Conservation (phyloP, 92 coral and sea anemone genomes). For the Parazoanthus darwini region DNA sequence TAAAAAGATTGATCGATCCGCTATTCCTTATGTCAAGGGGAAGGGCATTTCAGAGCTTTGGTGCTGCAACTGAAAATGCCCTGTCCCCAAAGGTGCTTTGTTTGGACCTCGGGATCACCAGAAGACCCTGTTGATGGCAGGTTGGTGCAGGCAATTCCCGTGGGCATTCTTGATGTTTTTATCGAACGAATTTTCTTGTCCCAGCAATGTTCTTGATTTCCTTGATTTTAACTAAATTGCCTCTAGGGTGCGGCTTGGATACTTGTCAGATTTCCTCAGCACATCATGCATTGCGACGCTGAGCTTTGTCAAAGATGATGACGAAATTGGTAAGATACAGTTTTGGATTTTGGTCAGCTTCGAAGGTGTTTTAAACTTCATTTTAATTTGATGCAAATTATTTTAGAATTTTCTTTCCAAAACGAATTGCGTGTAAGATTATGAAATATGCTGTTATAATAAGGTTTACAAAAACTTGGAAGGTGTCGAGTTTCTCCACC, state of each 20-base stretch:
- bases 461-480: no score
- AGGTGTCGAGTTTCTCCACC: background rate
- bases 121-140: background rate
- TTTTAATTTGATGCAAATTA: no score
- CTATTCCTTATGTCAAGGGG: no score
- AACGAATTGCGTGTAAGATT: no score
- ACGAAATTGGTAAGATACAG: constrained; percentile 54
- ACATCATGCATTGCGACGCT: constrained; percentile 90
- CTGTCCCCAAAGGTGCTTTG: no score
- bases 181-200: background rate
- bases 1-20: no score
- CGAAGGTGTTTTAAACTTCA: background rate
- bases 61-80: no score
- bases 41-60: no score
- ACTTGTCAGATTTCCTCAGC: constrained; percentile 82
- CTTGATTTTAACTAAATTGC: background rate
- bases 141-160: background rate
- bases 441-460: no score
- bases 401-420: no score
- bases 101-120: no score
- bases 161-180: background rate
- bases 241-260: constrained; percentile 88
- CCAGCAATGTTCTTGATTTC: background rate
- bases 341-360: no score
- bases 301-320: constrained; percentile 81